Base-by-base conservation (phyloP, 2,888 invertebrate genomes). In the Lasius fuliginosus region DNA sequence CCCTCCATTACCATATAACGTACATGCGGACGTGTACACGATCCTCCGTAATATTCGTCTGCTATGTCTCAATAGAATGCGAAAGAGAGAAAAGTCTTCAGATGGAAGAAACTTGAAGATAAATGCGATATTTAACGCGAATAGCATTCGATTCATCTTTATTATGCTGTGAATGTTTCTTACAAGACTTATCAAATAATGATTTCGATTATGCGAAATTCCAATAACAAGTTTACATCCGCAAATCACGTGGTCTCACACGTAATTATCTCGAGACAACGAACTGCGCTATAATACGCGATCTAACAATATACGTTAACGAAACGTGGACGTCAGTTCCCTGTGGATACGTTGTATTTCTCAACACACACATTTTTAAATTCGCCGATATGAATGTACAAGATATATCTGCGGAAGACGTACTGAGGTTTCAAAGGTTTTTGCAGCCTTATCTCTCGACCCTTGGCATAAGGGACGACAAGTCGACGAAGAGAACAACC, bases 1-100 rank as follows among this genome's bases (percentile, higher is more conserved):
- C 93, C 94, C 93, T 94, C 94, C 94, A 94, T 94, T 95, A 94
- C 94, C 94, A 95, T 94, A 92, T 88, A 94, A 90, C 90, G 91
- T 91, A 90, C 90, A 91, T 92, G 88, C 87, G 88, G 88, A 90
- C 89, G 86, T 91, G 85, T 86, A 86, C 90, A 89, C 90, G 86
- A 86, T 91, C 81, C 86, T 90, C 87, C 86, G 58, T 88, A 87
- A 87, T 90, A 90, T 87, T 84, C 87, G 86, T 85, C 58, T 62
- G 49, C 81, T 84, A 87, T 83, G 82, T 68, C 58, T 90, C 58
- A 64, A 79, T 69, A 73, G 60, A 60, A 73, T 83, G 62, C 62
- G 40, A 71, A 77, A 65, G 18, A 58, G 23, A 69, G 8, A 0
- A 53, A 49, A 69, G 12, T 65, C 68, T 77, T n/a, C 8, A 23